These are phyloP conservation scores for Chrysomela aeneicollis DNA, from an alignment of 2,888 invertebrate species.

Conservation along the genomic window DNA sequence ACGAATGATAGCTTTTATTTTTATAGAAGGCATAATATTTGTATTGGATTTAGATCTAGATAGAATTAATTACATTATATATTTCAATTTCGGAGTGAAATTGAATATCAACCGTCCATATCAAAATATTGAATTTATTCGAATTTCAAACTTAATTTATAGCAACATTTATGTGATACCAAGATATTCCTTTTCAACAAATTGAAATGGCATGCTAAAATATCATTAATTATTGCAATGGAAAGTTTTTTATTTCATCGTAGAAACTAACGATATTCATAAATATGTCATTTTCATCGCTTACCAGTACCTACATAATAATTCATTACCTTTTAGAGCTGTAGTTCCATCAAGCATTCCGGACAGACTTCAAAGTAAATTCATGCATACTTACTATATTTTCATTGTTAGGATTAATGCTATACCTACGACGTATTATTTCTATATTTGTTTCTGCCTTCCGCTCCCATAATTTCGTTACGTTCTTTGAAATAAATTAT, in stretches of 20 bases:
- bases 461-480: neutral
- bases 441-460: neutral
- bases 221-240: too few species aligned
- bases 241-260: too few species aligned
- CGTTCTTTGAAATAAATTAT: neutral
- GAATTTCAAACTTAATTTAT: too few species aligned
- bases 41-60: neutral
- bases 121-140: neutral
- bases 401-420: neutral
- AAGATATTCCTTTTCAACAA: too few species aligned
- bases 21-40: neutral
- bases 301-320: too few species aligned
- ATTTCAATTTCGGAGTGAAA: neutral
- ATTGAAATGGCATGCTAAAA: too few species aligned
- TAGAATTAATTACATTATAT: neutral
- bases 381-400: too few species aligned
- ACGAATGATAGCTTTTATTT: neutral
- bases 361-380: neutral
- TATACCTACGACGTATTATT: neutral
- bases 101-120: neutral
- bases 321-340: too few species aligned
- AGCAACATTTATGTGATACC: too few species aligned
- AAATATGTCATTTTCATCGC: too few species aligned
- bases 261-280: too few species aligned
- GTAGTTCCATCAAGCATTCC: neutral